phyloP scores from a whole-genome alignment of 2,888 invertebrate genomes.

The Tipula vernalis region DNA sequence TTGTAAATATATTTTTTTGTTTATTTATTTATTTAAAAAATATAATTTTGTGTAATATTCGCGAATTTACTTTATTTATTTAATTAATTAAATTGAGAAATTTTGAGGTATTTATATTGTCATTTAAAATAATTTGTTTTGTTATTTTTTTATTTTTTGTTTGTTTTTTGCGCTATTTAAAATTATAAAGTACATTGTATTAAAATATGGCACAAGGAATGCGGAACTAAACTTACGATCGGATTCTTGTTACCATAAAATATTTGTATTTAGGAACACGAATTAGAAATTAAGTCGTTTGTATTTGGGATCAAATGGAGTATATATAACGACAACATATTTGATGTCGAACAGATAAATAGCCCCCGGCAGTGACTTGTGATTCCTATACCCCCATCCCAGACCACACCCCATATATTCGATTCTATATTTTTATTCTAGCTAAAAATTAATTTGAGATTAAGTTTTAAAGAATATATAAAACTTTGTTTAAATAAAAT shows the following conservation, averaged over 20 bases:
- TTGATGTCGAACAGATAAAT: neutral
- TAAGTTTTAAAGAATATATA: neutral
- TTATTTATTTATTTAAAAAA: neutral
- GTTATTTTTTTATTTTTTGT: neutral
- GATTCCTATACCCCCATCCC: neutral
- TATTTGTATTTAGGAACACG: neutral
- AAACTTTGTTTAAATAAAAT: neutral
- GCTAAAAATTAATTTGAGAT: neutral
- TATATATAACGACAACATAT: neutral
- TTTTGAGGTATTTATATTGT: slow-evolving; percentile 4
- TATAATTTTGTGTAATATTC: neutral
- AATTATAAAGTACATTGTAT: neutral
- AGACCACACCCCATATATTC: neutral
- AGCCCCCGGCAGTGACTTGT: neutral
- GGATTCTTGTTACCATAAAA: neutral
- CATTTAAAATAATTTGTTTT: neutral
- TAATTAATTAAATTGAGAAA: neutral
- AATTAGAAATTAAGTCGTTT: neutral
- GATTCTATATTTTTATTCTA: neutral
- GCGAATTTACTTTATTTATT: neutral
- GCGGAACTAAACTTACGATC: neutral
- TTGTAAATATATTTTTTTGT: neutral
- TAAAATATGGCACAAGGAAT: neutral
- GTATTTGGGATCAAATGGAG: neutral
- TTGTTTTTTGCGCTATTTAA: neutral